Conservation (phyloP, 2,888 invertebrate species). For the Lamproptera curius region DNA sequence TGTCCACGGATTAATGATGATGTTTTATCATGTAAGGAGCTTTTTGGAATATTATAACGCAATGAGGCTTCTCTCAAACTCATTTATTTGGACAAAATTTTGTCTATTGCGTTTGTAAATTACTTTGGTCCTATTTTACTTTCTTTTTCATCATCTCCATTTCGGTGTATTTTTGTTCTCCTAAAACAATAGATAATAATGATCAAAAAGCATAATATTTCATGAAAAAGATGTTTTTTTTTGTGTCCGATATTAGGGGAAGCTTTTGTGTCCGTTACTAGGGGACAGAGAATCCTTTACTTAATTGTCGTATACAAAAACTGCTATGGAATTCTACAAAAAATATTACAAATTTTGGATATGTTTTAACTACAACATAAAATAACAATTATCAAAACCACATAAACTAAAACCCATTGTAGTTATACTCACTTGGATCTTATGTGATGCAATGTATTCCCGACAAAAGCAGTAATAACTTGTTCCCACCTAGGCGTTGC, state of each 20-base stretch:
- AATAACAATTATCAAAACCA: background rate
- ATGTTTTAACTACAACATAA: slow-evolving; percentile 1
- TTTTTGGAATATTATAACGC: slow-evolving; percentile 24
- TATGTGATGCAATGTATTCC: slow-evolving; percentile 17
- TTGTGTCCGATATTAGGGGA: background rate
- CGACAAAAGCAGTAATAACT: slow-evolving; percentile 7
- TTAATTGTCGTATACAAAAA: slow-evolving; percentile 1
- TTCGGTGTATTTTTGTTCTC: background rate
- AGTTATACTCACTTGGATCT: slow-evolving; percentile 17
- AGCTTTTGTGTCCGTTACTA: slow-evolving; percentile 7
- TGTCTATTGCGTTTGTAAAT: slow-evolving; percentile 25
- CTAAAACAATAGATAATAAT: slow-evolving; percentile 6
- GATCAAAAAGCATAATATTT: slow-evolving; percentile 1
- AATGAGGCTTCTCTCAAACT: slow-evolving; percentile 23
- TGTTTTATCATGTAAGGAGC: slow-evolving; percentile 26
- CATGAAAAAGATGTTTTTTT: slow-evolving; percentile 1
- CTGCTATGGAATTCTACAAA: background rate
- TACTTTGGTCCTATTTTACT: slow-evolving; percentile 23
- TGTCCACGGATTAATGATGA: slow-evolving; percentile 21
- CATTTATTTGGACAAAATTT: slow-evolving; percentile 21
- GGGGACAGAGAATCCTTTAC: slow-evolving; percentile 1
- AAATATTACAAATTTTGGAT: slow-evolving; percentile 6
- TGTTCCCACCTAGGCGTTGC: slow-evolving; percentile 3
- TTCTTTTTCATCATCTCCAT: slow-evolving; percentile 22
- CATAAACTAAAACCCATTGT: background rate